phyloP scores from a whole-genome alignment of 2,113 vertebrate species.

The Tapirus terrestris region DNA sequence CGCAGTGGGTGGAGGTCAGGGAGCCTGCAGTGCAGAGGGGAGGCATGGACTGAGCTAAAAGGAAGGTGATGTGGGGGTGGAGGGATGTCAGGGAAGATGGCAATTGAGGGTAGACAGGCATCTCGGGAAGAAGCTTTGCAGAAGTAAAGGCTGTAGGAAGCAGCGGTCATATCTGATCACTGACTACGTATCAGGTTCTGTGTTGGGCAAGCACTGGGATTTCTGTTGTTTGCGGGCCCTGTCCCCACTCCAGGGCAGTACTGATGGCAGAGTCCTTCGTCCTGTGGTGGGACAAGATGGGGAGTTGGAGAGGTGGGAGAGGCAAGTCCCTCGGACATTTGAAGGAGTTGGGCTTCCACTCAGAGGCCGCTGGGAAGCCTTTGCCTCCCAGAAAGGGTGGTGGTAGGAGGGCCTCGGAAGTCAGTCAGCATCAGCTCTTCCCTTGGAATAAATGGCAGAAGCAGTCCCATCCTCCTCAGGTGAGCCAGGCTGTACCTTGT shows the following conservation, averaged over 20 bases:
- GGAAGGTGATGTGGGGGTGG: not conserved
- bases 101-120: not conserved
- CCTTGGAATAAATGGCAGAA: not conserved
- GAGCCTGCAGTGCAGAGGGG: not conserved
- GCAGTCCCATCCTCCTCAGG: not conserved
- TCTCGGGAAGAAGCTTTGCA: not conserved
- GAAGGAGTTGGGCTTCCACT: not conserved
- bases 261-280: not conserved
- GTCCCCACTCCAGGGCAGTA: not conserved
- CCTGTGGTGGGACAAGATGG: not conserved
- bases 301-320: not conserved
- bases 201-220: not conserved
- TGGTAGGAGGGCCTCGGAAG: not conserved
- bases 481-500: not conserved
- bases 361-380: not conserved
- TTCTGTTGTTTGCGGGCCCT: not conserved
- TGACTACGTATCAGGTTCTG: rapidly evolving
- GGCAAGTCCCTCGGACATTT: not conserved
- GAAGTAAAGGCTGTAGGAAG: not conserved
- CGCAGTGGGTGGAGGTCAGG: not conserved
- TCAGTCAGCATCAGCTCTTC: not conserved
- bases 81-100: not conserved
- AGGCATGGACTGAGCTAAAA: not conserved
- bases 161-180: not conserved
- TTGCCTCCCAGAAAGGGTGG: not conserved